Evolutionary conservation across 2,888 invertebrate genomes (phyloP), one percentile per base, ranked within the genome.

Genomic region (Nomada lathburiana): DNA sequence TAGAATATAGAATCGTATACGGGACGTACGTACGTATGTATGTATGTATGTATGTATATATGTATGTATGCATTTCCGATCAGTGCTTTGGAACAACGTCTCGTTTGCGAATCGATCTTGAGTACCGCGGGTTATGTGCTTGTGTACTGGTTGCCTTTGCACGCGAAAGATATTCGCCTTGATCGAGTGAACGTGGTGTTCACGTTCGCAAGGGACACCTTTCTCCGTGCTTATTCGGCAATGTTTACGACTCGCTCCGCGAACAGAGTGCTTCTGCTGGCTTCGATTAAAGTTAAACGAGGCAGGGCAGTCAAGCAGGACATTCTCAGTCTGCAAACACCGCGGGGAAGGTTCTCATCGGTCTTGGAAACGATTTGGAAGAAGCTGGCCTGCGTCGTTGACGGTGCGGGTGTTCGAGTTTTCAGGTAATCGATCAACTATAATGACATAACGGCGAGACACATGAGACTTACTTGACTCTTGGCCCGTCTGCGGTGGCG

Each of bases 401-500:
- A 20, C 68, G 73, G 42, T 42, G 23, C n/a, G 23, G 20, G 57
- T 60, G 60, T 69, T 79, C 70, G 57, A 65, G 71, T 78, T 57
- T 65, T 72, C 55, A 73, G 70, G 71, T 75, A 60, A 76, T 84
- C 78, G 78, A 80, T 67, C 79, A 83, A 78, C 80, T 88, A 88
- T 79, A 62, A 76, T 85, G 86, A 88, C 82, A 80, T 85, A 84
- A 90, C 87, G 88, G 86, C 90, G 88, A 89, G 89, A 90, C 89
- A 91, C 89, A 87, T 86, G 87, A 83, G 87, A 96, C 96, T 96
- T 95, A 97, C 97, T 96, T 96, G 94, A 96, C 96, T 95, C 96
- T 95, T 91, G 96, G 94, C 94, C 95, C 95, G 92, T 94, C 95
- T 91, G 95, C 94, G 87, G 95, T 95, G 89, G 95, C 95, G 96